Conservation (phyloP, 1,140 invertebrate species). For the Eupristina koningsbergeri region DNA sequence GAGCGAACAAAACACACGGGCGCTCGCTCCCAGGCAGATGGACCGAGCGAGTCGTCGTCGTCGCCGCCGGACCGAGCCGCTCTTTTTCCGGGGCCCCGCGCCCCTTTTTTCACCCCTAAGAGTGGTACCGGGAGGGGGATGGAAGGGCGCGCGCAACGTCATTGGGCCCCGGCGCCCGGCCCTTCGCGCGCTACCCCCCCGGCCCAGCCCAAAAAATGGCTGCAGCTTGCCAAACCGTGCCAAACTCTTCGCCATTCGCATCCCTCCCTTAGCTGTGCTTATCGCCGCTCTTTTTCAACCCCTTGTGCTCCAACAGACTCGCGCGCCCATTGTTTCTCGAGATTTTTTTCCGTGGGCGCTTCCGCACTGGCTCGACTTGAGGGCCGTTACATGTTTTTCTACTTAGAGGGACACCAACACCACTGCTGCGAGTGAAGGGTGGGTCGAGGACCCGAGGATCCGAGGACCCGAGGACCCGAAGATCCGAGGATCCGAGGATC, state of each 20-base stretch:
- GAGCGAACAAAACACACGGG: conserved; percentile 68
- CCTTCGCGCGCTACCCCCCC: not conserved
- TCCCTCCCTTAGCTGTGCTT: conserved; percentile 6
- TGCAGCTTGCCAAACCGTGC: conserved; percentile 15
- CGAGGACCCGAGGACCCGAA: not conserved
- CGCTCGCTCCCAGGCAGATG: conserved; percentile 70
- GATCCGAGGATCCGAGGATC: no score
- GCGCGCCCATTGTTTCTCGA: conserved; percentile 37
- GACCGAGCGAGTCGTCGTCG: conserved; percentile 69
- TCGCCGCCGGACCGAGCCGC: conserved; percentile 46
- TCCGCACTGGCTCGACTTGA: not conserved
- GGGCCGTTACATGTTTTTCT: conserved; percentile 31
- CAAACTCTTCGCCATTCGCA: conserved; percentile 48
- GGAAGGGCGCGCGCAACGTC: not conserved
- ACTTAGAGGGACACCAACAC: not conserved
- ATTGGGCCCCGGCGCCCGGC: conserved; percentile 24
- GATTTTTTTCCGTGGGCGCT: not conserved
- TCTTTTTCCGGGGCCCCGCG: conserved; percentile 8
- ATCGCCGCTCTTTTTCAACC: not conserved
- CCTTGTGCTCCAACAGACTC: conserved; percentile 12
- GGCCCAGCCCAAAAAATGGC: conserved; percentile 41
- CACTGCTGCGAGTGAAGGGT: not conserved
- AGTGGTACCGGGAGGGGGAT: no score
- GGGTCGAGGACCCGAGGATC: not conserved
- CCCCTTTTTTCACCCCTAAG: conserved; percentile 27